These are phyloP conservation scores for Stramonita haemastoma DNA, from an alignment of 2,888 invertebrate genomes.

Conservation along the genomic window DNA sequence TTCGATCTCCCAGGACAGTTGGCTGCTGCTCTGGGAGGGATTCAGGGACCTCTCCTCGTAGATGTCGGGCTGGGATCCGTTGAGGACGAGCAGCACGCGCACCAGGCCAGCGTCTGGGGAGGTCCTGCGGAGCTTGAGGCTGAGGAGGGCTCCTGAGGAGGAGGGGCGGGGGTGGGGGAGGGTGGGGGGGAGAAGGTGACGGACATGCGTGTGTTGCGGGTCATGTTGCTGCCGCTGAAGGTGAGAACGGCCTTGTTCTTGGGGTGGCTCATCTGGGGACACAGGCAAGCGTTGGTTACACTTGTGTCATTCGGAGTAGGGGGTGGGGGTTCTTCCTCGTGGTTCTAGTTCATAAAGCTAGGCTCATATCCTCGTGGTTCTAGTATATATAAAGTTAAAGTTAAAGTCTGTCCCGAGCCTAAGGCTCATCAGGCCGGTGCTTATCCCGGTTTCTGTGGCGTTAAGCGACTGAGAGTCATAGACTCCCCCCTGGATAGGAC, in stretches of 20 bases:
- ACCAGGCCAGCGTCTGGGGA: background rate
- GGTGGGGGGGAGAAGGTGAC: conserved; percentile 16
- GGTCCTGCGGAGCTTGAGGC: conserved; percentile 28
- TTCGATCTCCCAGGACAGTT: conserved; percentile 19
- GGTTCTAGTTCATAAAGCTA: too few species aligned
- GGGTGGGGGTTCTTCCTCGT: too few species aligned
- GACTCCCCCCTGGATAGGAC: too few species aligned
- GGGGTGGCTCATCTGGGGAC: conserved; percentile 18
- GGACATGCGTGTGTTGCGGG: conserved; percentile 7
- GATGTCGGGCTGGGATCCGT: background rate
- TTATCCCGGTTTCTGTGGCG: too few species aligned
- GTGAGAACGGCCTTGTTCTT: background rate
- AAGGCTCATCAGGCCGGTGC: too few species aligned
- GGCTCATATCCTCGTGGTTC: too few species aligned
- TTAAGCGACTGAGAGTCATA: too few species aligned
- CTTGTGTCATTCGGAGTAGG: too few species aligned
- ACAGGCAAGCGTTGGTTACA: background rate
- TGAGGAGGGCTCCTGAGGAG: conserved; percentile 3
- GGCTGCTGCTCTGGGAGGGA: background rate
- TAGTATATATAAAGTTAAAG: too few species aligned
- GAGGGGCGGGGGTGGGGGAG: background rate
- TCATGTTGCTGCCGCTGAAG: conserved; percentile 8
- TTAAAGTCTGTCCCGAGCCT: too few species aligned
- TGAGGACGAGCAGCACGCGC: conserved; percentile 5
- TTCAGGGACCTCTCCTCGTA: conserved; percentile 3